A percentile compares a stretch with the other conserved stretches of the same genome.
Conservation (phyloP, 2,888 invertebrate species). For the Caenorhabditis japonica region DNA sequence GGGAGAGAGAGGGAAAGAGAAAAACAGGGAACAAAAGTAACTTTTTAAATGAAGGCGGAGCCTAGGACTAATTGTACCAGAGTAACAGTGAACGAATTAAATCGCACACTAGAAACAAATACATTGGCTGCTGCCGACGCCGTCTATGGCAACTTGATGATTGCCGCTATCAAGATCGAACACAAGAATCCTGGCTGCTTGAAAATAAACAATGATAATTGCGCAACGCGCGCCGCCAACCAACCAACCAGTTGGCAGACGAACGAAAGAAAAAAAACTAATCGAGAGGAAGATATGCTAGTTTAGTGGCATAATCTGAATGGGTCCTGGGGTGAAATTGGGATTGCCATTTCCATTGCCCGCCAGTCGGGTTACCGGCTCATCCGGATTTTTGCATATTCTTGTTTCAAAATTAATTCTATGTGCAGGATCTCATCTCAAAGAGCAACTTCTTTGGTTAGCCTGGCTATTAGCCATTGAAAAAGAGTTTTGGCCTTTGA, state of each 20-base stretch:
- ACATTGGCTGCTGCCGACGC: slow-evolving; percentile 23
- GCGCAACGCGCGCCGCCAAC: too few relatives aligned
- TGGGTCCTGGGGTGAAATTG: too few relatives aligned
- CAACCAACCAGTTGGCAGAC: slow-evolving; percentile 25
- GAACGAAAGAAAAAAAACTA: slow-evolving; percentile 9
- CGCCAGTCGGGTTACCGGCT: too few relatives aligned
- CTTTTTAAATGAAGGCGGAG: slow-evolving; percentile 38
- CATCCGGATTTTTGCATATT: too few relatives aligned
- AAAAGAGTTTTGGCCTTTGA: too few relatives aligned
- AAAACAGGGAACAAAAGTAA: slow-evolving; percentile 22
- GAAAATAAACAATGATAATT: slow-evolving; percentile 43
- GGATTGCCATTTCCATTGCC: too few relatives aligned
- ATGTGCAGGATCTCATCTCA: too few relatives aligned
- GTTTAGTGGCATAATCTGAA: not conserved
- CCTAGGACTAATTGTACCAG: slow-evolving; percentile 39
- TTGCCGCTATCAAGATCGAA: slow-evolving; percentile 51
- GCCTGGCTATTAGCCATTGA: too few relatives aligned
- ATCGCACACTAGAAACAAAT: slow-evolving; percentile 38
- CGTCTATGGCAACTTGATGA: slow-evolving; percentile 34
- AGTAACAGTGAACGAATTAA: slow-evolving; percentile 6
- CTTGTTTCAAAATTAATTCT: too few relatives aligned
- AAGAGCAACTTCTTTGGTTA: too few relatives aligned
- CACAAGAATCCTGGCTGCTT: slow-evolving; percentile 32
- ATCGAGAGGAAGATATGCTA: slow-evolving; percentile 27
- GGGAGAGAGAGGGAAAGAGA: slow-evolving; percentile 10